Evolutionary conservation across 2,888 invertebrate species (phyloP), one percentile per base, ranked within the genome.

Genomic region (Opisthograptis luteolata): DNA sequence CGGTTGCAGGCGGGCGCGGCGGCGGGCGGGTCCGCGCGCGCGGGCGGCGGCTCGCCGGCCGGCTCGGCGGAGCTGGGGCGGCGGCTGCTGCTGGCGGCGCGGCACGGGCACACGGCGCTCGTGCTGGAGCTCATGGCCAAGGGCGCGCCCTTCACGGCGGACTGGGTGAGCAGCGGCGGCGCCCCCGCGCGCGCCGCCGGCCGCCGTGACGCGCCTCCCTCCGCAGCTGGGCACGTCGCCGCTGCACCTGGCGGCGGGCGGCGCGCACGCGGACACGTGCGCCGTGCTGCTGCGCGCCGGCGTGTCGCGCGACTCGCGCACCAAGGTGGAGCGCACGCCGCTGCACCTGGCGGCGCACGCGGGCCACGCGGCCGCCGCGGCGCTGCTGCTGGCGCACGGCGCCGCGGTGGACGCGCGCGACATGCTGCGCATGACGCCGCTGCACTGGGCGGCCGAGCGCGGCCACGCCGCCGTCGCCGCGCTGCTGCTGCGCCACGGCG

Each of bases 381-480:
- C 93, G 64, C 70, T 98, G 60, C 97, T 98, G 77, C 76, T 86
- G 56, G 69, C 60, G 39, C 72, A 76, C 57, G 84, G 84, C 64
- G 86, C 87, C 14, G 60, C 55, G 3, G 66, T 64, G 5, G 81
- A 83, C 76, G 17, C 13, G 20, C 27, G 53, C 5, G 88, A 89
- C 81, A 77, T 87, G 84, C 76, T 88, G 67, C 78, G 73, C 64
- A 88, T 87, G 98, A 98, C 98, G 28, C 97, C 98, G 25, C 91
- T 98, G 47, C 98, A 98, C 88, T 98, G 98, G 98, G 97, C 98
- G 3, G 95, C 95, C 28, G 96, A 96, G 84, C 94, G 95, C 68
- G 94, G 95, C 0, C 95, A 97, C 84, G 80, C 91, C 24, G 65
- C 9, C 5, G 72, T 59, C 34, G 95, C 95, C 30, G 91, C 93